Conservation (phyloP, 53 echinoderm and acorn worm genomes). For the Apostichopus leukothele region DNA sequence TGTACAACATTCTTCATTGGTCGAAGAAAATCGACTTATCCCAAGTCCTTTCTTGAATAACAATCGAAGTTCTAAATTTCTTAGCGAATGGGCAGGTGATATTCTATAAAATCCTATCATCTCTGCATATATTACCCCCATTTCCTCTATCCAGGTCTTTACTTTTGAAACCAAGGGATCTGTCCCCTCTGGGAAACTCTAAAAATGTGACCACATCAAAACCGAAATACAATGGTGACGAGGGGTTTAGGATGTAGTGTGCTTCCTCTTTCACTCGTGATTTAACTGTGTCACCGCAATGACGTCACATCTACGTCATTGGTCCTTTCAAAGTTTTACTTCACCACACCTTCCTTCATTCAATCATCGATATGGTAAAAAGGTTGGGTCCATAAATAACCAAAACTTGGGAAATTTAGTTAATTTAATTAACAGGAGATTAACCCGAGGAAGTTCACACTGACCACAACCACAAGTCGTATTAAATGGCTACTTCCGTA, state of each 20-base stretch:
- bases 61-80: too few species aligned
- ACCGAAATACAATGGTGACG: background rate
- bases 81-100: too few species aligned
- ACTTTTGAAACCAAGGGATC: too few species aligned
- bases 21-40: too few species aligned
- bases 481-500: background rate
- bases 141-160: too few species aligned
- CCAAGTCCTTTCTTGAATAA: too few species aligned
- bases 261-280: background rate
- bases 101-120: too few species aligned
- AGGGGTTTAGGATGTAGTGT: background rate
- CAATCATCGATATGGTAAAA: background rate
- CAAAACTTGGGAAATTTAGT: background rate
- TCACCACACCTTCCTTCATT: background rate
- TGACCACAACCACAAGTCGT: background rate
- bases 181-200: too few species aligned
- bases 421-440: background rate
- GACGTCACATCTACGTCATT: background rate
- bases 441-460: background rate
- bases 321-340: background rate
- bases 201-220: background rate
- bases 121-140: too few species aligned
- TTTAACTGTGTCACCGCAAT: background rate
- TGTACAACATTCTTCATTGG: too few species aligned
- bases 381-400: background rate